Evolutionary conservation across 2,113 vertebrate genomes (phyloP).

Genomic region (Orcinus orca): DNA sequence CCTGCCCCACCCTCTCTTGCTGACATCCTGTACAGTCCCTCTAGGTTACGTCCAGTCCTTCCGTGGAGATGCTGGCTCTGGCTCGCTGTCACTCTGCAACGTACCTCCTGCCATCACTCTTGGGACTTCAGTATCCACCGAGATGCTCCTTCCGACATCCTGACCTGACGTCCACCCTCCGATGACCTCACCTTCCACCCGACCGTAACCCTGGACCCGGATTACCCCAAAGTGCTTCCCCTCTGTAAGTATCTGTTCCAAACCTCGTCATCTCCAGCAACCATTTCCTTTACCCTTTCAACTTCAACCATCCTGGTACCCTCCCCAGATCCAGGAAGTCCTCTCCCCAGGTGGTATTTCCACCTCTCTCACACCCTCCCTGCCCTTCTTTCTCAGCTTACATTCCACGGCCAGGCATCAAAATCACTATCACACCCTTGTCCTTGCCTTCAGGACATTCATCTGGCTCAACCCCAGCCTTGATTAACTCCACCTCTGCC

Average conservation of each 20-base stretch:
- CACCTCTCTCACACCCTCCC: neutral
- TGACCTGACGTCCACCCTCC: neutral
- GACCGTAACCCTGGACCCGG: neutral
- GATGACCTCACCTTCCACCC: too few relatives aligned
- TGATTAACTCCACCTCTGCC: neutral
- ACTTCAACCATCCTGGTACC: neutral
- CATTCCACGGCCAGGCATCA: neutral
- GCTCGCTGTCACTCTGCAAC: neutral
- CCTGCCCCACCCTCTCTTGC: fast-evolving
- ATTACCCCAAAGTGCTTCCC: neutral
- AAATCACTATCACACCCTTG: neutral
- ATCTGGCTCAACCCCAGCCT: neutral
- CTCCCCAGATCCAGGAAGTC: neutral
- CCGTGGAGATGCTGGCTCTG: neutral
- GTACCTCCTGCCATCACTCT: neutral
- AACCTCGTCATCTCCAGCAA: neutral
- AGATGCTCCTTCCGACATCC: neutral
- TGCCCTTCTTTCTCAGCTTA: neutral
- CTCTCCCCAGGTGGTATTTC: too few relatives aligned
- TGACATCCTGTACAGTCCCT: neutral
- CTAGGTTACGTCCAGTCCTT: neutral
- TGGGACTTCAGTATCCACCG: neutral
- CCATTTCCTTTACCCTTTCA: neutral
- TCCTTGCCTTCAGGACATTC: too few relatives aligned
- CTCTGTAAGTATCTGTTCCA: neutral